These are phyloP conservation scores for Aphis gossypii DNA, from an alignment of 1,140 invertebrate genomes.

Conservation along the genomic window DNA sequence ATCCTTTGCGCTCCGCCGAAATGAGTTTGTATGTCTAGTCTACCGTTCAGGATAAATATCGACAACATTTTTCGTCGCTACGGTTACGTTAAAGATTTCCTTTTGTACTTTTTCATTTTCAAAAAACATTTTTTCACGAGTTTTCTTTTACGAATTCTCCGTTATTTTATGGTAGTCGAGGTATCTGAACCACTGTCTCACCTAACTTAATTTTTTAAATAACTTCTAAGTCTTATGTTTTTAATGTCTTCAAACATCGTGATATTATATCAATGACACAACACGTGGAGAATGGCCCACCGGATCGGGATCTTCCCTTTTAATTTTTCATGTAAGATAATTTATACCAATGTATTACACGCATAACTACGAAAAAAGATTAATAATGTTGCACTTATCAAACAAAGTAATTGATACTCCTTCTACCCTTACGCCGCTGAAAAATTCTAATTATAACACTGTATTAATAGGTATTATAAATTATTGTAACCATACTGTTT, in stretches of 20 bases:
- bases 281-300: too few relatives aligned
- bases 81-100: background rate
- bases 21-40: background rate
- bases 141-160: background rate
- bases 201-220: background rate
- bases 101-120: slow-evolving; percentile 10
- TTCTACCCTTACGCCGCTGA: too few relatives aligned
- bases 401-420: too few relatives aligned
- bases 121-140: background rate
- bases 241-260: background rate
- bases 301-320: too few relatives aligned
- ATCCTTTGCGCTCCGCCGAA: background rate
- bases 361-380: too few relatives aligned
- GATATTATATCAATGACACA: background rate
- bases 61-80: background rate
- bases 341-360: too few relatives aligned
- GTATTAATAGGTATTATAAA: too few relatives aligned
- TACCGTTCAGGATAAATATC: background rate
- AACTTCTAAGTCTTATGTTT: background rate
- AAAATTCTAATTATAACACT: too few relatives aligned
- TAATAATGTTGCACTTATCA: too few relatives aligned
- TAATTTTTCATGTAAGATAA: background rate
- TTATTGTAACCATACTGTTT: too few relatives aligned
- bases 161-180: background rate
- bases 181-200: background rate